Evolutionary conservation across 1,140 invertebrate species (phyloP).

Genomic region (Lucilia sericata): DNA sequence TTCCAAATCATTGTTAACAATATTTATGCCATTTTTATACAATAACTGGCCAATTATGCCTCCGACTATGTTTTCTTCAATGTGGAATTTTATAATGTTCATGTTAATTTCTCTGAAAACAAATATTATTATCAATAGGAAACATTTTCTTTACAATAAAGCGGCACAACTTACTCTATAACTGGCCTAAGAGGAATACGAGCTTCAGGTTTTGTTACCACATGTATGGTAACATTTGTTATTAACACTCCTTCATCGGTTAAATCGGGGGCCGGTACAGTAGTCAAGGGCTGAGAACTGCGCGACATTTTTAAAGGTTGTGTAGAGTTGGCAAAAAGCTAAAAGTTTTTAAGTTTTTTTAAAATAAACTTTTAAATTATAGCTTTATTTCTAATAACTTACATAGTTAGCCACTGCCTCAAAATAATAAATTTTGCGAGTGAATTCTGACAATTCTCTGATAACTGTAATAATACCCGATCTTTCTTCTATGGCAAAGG

Average conservation of each 20-base stretch:
- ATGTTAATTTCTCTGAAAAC: slow-evolving; percentile 72
- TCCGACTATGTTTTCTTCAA: slow-evolving; percentile 82
- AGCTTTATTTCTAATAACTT: slow-evolving; percentile 46
- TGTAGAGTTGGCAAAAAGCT: slow-evolving; percentile 61
- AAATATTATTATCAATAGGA: background rate
- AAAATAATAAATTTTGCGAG: slow-evolving; percentile 79
- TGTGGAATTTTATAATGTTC: slow-evolving; percentile 78
- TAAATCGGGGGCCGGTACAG: slow-evolving; percentile 54
- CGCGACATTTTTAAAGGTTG: slow-evolving; percentile 56
- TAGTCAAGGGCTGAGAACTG: slow-evolving; percentile 53
- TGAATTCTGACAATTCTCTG: slow-evolving; percentile 78
- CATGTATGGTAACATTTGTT: slow-evolving; percentile 85
- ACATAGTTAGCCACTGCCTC: slow-evolving; percentile 82
- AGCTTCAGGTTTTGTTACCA: slow-evolving; percentile 81
- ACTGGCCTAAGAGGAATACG: slow-evolving; percentile 71
- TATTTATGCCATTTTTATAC: slow-evolving; percentile 70
- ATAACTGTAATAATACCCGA: slow-evolving; percentile 90
- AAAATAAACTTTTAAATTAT: background rate
- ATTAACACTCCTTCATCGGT: slow-evolving; percentile 74
- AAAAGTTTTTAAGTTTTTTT: background rate
- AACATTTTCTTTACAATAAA: background rate
- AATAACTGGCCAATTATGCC: slow-evolving; percentile 81
- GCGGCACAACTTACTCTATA: slow-evolving; percentile 73
- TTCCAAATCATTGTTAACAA: slow-evolving; percentile 62
- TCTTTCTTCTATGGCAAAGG: slow-evolving; percentile 89